Base-by-base conservation (phyloP, 92 coral and sea anemone species). In the Pocillopora meandrina region DNA sequence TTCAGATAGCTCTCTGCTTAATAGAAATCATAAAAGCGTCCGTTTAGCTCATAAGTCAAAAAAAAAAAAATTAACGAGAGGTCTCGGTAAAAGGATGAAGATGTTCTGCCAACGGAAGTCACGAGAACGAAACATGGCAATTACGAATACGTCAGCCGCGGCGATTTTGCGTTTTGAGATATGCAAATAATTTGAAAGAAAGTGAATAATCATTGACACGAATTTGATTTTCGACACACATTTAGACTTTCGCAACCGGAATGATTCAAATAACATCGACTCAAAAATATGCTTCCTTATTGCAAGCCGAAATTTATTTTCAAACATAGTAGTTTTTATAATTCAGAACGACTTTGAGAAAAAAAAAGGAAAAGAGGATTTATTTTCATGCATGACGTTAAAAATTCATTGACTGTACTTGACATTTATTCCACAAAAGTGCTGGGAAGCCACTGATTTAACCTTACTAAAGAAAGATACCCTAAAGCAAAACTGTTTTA, bases 1-100 rank as follows among this genome's bases (percentile, higher is more conserved):
- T 82, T 82, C 79, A 82, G 61, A 71, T 71, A 72, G 85, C 77
- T 82, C 35, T 59, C 69, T 57, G 58, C 35, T 57, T 10, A 55
- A 9, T 13, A 59, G 58, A 69, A 10, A 55, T 16, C 16, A 34
- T 19, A 12, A 31, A 67, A 36, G 55, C 80, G 62, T 77, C 61
- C 62, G 52, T 18, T 56, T 23, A 42, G 18, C 36, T 20, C 56
- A 58, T 34, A 47, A 42, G 36, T 11, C 14, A 13, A 31, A 35
- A 19, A 26, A 26, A n/a, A 26, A 26, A 26, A 69, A 11, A 23
- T 34, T 42, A 11, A 70, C 59, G 20, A 59, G 2, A 3, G 20
- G 3, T 19, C 19, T 33, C 15, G 8, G 12, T 11, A 12, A 78
- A 23, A 55, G 18, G 12, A 34, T 9, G 21, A 21, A 78, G 26